Percentiles rank a stretch among this genome's conserved stretches.
Evolutionary conservation across 2,888 invertebrate species (phyloP).

Genomic region (Epicampocera succincta): DNA sequence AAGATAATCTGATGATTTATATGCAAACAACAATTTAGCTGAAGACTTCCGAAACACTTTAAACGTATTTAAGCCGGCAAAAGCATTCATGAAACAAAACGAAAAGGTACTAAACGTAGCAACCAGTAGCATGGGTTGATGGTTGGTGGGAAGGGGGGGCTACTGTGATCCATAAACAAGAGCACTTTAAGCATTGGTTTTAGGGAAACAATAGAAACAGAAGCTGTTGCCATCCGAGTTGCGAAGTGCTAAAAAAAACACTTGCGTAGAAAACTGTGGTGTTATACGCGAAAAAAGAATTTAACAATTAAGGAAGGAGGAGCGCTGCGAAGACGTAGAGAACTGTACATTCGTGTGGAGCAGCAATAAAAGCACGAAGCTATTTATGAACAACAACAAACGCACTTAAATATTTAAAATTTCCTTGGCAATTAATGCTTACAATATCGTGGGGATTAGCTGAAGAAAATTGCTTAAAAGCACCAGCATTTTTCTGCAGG

Average conservation of each 20-base stretch:
- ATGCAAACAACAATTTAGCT: conserved; percentile 27
- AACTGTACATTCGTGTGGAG: too few species aligned
- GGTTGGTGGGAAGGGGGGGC: not conserved
- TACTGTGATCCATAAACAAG: not conserved
- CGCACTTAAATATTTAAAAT: too few species aligned
- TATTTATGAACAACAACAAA: too few species aligned
- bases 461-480: too few species aligned
- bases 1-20: conserved; percentile 65
- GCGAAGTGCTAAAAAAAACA: conserved; percentile 46
- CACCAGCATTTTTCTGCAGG: too few species aligned
- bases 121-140: too few species aligned
- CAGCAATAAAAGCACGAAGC: too few species aligned
- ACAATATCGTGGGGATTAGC: too few species aligned
- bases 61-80: not conserved
- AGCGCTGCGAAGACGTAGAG: too few species aligned
- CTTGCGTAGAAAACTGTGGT: conserved; percentile 27
- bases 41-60: conserved; percentile 30
- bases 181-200: not conserved
- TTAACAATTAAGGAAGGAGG: too few species aligned
- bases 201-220: conserved; percentile 22
- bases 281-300: too few species aligned
- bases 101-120: not conserved
- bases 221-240: conserved; percentile 5
- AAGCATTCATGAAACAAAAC: conserved; percentile 14
- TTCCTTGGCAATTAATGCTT: too few species aligned